phyloP scores from a whole-genome alignment of 2,888 invertebrate genomes.

The Caenorhabditis sp. region DNA sequence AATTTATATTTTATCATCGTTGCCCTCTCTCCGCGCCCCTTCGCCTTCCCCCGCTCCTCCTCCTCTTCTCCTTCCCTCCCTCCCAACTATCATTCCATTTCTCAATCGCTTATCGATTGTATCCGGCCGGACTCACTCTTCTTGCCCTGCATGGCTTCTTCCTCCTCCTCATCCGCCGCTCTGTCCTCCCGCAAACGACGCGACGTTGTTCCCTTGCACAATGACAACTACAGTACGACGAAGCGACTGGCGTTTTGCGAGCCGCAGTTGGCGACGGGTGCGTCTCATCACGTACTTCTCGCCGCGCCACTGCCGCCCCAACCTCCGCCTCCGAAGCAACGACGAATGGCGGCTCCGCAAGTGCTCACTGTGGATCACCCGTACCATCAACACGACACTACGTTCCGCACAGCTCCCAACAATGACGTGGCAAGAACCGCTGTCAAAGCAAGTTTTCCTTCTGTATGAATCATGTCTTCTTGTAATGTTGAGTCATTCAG shows the following conservation, averaged over 20 bases:
- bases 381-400: conserved; percentile 47
- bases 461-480: not conserved
- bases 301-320: conserved; percentile 54
- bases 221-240: conserved; percentile 57
- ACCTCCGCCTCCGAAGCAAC: conserved; percentile 35
- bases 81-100: conserved; percentile 22
- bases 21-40: conserved; percentile 11
- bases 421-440: conserved; percentile 42
- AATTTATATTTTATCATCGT: conserved; percentile 53
- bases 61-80: not conserved
- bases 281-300: conserved; percentile 58
- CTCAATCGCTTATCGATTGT: conserved; percentile 46
- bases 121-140: conserved; percentile 14
- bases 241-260: conserved; percentile 65
- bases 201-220: not conserved
- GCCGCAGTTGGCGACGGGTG: conserved; percentile 64
- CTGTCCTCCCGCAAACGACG: conserved; percentile 50
- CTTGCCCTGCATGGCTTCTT: conserved; percentile 22
- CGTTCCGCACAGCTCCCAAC: conserved; percentile 16
- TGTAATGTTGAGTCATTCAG: no score
- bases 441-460: conserved; percentile 32
- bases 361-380: conserved; percentile 51
- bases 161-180: conserved; percentile 6
- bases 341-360: conserved; percentile 58
- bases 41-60: not conserved